phyloP scores from a whole-genome alignment of 2,797 vertebrate genomes.

The Hephaestus fuliginosus region DNA sequence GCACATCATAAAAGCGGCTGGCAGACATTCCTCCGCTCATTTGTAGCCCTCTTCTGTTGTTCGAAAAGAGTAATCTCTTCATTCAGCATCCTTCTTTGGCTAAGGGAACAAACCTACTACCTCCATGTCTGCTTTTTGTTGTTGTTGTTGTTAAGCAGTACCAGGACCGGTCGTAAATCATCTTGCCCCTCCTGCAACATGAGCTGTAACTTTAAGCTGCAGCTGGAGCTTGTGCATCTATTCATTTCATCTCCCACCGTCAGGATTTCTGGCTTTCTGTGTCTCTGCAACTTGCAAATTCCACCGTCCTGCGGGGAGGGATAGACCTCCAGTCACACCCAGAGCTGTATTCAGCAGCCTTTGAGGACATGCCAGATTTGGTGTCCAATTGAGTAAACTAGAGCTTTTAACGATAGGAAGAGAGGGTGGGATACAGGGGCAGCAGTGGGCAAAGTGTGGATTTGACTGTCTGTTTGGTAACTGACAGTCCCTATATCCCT shows the following conservation, averaged over 20 bases:
- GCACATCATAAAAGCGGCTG: conserved; percentile 30
- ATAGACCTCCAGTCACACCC: conserved; percentile 31
- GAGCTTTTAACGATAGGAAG: conserved; percentile 20
- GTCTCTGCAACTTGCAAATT: conserved; percentile 25
- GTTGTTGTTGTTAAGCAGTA: conserved; percentile 21
- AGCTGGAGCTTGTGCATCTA: conserved; percentile 3
- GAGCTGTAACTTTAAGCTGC: not conserved
- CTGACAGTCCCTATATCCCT: conserved; percentile 27
- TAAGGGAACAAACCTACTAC: too few relatives aligned
- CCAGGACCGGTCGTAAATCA: not conserved
- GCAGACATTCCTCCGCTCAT: conserved; percentile 23
- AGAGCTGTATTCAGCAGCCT: not conserved
- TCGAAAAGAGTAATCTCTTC: conserved; percentile 12
- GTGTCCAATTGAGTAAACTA: conserved; percentile 32
- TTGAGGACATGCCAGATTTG: conserved; percentile 34
- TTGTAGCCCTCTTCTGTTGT: not conserved
- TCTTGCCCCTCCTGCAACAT: conserved; percentile 6
- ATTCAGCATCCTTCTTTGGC: not conserved
- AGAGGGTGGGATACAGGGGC: conserved; percentile 14
- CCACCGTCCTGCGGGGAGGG: conserved; percentile 4
- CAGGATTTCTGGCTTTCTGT: conserved; percentile 22
- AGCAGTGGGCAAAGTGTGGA: conserved; percentile 1
- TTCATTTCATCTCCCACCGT: conserved; percentile 29
- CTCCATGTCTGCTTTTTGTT: conserved; percentile 14
- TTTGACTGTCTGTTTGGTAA: conserved; percentile 32